Conservation (phyloP, 2,888 invertebrate species). For the Aphidoletes aphidimyza region DNA sequence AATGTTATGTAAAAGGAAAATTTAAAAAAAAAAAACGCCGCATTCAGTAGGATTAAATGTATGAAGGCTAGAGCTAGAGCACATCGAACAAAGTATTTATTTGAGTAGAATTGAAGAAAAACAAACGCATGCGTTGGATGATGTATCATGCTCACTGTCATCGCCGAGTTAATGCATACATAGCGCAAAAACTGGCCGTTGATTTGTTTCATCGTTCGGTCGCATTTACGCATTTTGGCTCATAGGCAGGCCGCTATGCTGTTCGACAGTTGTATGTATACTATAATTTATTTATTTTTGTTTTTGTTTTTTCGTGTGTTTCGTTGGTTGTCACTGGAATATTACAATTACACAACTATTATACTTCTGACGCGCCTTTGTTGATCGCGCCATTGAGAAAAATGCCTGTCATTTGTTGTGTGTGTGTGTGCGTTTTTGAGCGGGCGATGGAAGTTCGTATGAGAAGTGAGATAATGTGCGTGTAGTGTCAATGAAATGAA, state of each 20-base stretch:
- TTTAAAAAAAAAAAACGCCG: background rate
- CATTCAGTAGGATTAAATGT: slow-evolving; percentile 26
- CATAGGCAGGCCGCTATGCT: too few species aligned
- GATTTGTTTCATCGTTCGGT: too few species aligned
- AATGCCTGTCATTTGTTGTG: background rate
- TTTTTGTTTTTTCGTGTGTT: background rate
- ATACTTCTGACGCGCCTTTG: slow-evolving; percentile 15
- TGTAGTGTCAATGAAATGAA: background rate
- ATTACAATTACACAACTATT: slow-evolving; percentile 22
- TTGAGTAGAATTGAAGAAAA: background rate
- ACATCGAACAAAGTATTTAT: too few species aligned
- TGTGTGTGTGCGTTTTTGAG: background rate
- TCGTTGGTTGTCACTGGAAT: background rate
- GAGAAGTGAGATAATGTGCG: too few species aligned
- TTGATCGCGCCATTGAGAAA: background rate
- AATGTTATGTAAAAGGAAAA: background rate
- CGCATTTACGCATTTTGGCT: background rate
- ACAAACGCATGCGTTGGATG: slow-evolving; percentile 3
- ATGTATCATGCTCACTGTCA: background rate
- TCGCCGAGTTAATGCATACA: background rate
- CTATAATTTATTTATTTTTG: too few species aligned
- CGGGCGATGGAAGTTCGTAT: too few species aligned
- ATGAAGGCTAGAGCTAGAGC: background rate
- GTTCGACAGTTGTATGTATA: too few species aligned
- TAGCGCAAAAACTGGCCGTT: too few species aligned